These are phyloP conservation scores for Rhinichthys klamathensis DNA, from an alignment of 2,113 vertebrate species.

Conservation along the genomic window DNA sequence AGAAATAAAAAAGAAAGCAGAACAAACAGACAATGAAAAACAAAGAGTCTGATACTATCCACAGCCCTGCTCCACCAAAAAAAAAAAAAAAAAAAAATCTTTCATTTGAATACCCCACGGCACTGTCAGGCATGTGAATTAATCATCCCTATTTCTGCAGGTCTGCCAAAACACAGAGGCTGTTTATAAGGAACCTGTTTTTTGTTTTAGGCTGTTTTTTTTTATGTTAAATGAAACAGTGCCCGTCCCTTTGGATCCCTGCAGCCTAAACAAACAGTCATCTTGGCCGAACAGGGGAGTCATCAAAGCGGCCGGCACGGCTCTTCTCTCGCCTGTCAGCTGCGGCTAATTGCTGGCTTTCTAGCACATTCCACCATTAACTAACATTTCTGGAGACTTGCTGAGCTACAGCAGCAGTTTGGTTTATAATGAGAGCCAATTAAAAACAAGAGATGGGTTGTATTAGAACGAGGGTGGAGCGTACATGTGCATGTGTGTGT, in stretches of 20 bases:
- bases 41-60: constrained; percentile 4
- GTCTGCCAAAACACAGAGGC: constrained; percentile 27
- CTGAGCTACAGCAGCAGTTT: constrained; percentile 62
- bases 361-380: constrained; percentile 62
- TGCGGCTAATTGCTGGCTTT: constrained; percentile 65
- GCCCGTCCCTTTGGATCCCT: constrained; percentile 39
- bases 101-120: constrained; percentile 12
- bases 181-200: constrained; percentile 29
- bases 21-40: constrained; percentile 4
- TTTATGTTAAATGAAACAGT: constrained; percentile 42
- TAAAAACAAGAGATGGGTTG: constrained; percentile 56
- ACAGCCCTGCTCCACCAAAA: neutral
- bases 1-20: neutral
- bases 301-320: constrained; percentile 54
- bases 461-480: constrained; percentile 43
- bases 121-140: constrained; percentile 28
- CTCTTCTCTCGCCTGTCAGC: constrained; percentile 58
- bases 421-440: constrained; percentile 64
- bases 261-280: constrained; percentile 51
- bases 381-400: constrained; percentile 63
- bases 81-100: neutral
- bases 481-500: neutral
- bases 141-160: constrained; percentile 16
- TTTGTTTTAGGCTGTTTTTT: constrained; percentile 14
- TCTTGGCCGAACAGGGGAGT: constrained; percentile 38